Evolutionary conservation across 2,888 invertebrate genomes (phyloP).

Genomic region (Perizoma flavofasciatum): DNA sequence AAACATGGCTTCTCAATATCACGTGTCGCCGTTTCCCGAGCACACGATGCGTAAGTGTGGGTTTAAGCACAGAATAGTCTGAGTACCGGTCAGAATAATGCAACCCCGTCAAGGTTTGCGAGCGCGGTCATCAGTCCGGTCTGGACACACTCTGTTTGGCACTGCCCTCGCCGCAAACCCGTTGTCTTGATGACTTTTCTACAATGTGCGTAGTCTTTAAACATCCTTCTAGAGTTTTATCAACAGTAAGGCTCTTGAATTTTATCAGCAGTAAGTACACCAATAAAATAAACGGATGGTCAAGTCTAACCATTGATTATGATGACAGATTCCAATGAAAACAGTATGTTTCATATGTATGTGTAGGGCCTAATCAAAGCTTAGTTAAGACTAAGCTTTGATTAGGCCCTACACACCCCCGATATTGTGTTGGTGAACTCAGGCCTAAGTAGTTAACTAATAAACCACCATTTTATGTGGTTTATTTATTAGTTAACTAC

Average conservation of each 20-base stretch:
- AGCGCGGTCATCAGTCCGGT: conserved; percentile 47
- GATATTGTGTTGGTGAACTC: no score
- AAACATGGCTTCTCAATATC: conserved; percentile 3
- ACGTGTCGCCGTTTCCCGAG: conserved; percentile 14
- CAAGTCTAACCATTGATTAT: no score
- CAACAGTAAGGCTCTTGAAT: background rate
- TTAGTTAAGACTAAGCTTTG: no score
- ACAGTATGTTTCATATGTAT: no score
- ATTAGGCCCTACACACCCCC: no score
- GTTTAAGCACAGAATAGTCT: background rate
- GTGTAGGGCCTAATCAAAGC: no score
- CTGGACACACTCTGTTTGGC: conserved; percentile 76
- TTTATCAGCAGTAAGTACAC: background rate
- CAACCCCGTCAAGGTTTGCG: conserved; percentile 66
- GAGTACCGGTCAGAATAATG: conserved; percentile 35
- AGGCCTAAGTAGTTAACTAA: no score
- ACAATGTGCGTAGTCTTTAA: conserved; percentile 12
- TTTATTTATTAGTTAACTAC: no score
- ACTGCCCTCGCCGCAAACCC: conserved; percentile 58
- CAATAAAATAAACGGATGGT: no score
- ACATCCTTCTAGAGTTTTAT: conserved; percentile 12
- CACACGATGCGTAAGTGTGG: conserved; percentile 5
- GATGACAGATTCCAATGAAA: no score
- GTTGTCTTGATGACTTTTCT: conserved; percentile 50
- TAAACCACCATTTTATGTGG: no score